These are phyloP conservation scores for Enteromius treurensis DNA, from an alignment of 2,797 vertebrate species.

Conservation along the genomic window DNA sequence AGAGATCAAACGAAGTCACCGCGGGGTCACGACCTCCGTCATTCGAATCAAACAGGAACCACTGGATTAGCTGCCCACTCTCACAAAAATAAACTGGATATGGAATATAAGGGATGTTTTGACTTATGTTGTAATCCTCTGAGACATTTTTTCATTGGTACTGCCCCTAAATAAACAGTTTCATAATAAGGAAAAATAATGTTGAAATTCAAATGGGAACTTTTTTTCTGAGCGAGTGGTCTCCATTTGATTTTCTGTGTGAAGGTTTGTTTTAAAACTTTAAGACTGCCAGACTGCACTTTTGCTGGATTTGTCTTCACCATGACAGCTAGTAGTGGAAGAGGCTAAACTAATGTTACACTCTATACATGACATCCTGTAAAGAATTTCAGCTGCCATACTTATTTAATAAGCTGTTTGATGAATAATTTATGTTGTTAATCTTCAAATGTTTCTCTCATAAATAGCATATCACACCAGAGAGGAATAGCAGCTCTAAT, in stretches of 20 bases:
- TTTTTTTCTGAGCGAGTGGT: conserved; percentile 2
- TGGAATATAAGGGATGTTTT: conserved; percentile 27
- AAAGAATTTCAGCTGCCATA: conserved; percentile 31
- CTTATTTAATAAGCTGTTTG: conserved; percentile 41
- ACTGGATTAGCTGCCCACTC: conserved; percentile 78
- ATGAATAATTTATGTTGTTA: conserved; percentile 41
- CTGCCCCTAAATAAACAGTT: conserved; percentile 18
- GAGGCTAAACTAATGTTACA: conserved; percentile 1
- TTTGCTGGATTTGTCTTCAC: conserved; percentile 22
- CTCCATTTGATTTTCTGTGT: neutral
- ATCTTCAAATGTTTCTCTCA: conserved; percentile 43
- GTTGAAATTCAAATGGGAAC: conserved; percentile 7
- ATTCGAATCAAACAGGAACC: conserved; percentile 91
- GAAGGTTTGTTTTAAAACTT: conserved; percentile 70
- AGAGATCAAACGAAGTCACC: conserved; percentile 81
- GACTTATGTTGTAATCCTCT: conserved; percentile 26
- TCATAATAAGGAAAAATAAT: neutral
- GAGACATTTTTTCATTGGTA: conserved; percentile 31
- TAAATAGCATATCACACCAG: conserved; percentile 22
- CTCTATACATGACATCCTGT: conserved; percentile 32
- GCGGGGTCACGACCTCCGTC: conserved; percentile 74
- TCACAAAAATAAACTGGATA: conserved; percentile 27
- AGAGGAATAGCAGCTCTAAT: conserved; percentile 27
- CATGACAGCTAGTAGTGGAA: conserved; percentile 16
- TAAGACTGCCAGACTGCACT: conserved; percentile 48